Evolutionary conservation across 2,888 invertebrate species (phyloP), one percentile per base, ranked within the genome.

Genomic region (Drosophila picticornis): DNA sequence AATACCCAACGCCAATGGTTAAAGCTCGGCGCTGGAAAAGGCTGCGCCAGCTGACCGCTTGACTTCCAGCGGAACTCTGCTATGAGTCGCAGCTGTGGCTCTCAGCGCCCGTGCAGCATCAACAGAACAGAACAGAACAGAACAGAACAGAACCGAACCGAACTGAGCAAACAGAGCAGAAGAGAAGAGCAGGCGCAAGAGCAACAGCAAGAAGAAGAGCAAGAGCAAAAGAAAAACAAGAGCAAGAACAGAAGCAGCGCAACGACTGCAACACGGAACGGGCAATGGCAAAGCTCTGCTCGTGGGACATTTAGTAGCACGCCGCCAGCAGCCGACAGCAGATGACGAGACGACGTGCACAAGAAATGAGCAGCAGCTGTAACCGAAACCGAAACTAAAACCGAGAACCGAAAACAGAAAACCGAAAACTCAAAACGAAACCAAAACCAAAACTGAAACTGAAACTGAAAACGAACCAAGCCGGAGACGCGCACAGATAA

Each of bases 261-360:
- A 52, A 75, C 60, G 55, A 48, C 19, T 52, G 63, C 29, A 16
- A 61, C 59, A 13, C 46, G 67, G 55, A 66, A 74, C 77, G 74
- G 48, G 67, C 43, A 22, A 56, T 50, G 38, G 19, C n/a, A 69
- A 48, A 68, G 77, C 81, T 55, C 25, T 52, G 48, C 31, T 57
- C 57, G 57, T 48, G 62, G 69, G 67, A 72, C 60, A 63, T 74
- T 87, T 61, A 84, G 87, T 88, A 71, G 83, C 77, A 75, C 77
- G 81, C 84, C 83, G 81, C 84, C 84, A 89, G 89, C 89, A 84
- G 83, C 89, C 87, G 87, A 89, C 70, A 81, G 60, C 86, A 88
- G 84, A 84, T 84, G 81, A 81, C 84, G 89, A 88, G 64, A 67
- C 79, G 64, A 67, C 78, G 65, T 81, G 83, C 86, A 78, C 72